Base-by-base conservation (phyloP, 2,888 invertebrate genomes). In the Lysandra bellargus region DNA sequence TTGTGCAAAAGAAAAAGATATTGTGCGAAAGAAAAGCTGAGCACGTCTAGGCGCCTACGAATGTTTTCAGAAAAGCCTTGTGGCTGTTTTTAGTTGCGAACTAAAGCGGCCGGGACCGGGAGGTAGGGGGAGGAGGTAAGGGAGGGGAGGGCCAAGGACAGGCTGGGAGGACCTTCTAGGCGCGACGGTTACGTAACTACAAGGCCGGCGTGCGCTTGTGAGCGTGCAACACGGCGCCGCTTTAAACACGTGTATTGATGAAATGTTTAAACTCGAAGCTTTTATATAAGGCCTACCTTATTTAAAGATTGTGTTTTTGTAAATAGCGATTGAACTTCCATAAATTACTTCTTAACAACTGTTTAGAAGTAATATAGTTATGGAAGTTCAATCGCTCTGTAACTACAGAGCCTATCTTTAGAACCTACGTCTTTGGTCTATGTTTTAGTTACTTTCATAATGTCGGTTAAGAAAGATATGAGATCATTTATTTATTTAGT, bases 151-250 rank as follows among this genome's bases (percentile, higher is more conserved):
- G 81, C 82, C 84, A 84, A 85, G 85, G 85, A 83, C 84, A 82
- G 79, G 60, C 75, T 80, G 79, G 88, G 89, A 90, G 89, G 91
- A 88, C 90, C 90, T 91, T 84, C 82, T 83, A 88, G 89, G 85
- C 88, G 90, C 87, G 89, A 88, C 90, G 89, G 84, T 92, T 91
- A 90, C 88, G 89, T 91, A 91, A 91, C 85, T 33, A 79, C 87
- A 87, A 88, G 89, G 90, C 89, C 91, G 88, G 86, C 88, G 79
- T 79, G 81, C 77, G 80, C 79, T 79, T 80, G 81, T 80, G 79
- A 81, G 57, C 80, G 60, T 60, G 78, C 75, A 80, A 81, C 79
- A 78, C 75, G 72, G 78, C 76, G 53, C 57, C 12, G 76, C 53
- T 33, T 76, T 57, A 57, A 57, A 76, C 76, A 76, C 76, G 57